A percentile compares a stretch with the other conserved stretches of the same genome.
These are phyloP conservation scores for Lutjanus erythropterus DNA, from an alignment of 2,113 vertebrate species.

Conservation along the genomic window DNA sequence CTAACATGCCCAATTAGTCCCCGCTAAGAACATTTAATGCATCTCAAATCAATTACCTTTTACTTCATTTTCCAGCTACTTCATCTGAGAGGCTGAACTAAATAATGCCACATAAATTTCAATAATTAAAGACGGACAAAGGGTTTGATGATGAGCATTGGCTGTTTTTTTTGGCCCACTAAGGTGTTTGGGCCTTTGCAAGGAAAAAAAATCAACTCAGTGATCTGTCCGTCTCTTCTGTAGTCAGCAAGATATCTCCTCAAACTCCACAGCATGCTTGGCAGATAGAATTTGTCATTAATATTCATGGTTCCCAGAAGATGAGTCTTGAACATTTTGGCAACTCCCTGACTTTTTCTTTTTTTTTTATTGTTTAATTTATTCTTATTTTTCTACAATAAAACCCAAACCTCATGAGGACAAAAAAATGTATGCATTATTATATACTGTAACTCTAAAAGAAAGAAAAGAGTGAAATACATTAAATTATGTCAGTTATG, in stretches of 20 bases:
- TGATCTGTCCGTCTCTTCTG: too few relatives aligned
- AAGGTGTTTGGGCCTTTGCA: neutral
- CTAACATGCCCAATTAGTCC: conserved; percentile 57
- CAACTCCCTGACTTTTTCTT: neutral
- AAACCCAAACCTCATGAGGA: neutral
- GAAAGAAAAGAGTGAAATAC: neutral
- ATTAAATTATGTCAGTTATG: neutral
- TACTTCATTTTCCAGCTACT: conserved; percentile 39
- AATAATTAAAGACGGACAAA: neutral
- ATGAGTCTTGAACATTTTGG: neutral
- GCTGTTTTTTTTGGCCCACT: neutral
- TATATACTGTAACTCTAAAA: too few relatives aligned
- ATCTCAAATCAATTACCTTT: conserved; percentile 63
- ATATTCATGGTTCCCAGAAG: neutral
- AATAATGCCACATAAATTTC: neutral
- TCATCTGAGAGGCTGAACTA: conserved; percentile 7
- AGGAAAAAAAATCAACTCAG: neutral
- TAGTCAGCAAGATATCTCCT: neutral
- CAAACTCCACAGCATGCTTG: too few relatives aligned
- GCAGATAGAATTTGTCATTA: neutral
- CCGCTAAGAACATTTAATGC: conserved; percentile 58
- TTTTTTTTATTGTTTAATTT: neutral
- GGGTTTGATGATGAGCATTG: neutral
- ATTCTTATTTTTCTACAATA: neutral
- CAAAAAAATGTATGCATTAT: neutral